phyloP scores from a whole-genome alignment of 2,888 invertebrate genomes.

The Ctena decussata region DNA sequence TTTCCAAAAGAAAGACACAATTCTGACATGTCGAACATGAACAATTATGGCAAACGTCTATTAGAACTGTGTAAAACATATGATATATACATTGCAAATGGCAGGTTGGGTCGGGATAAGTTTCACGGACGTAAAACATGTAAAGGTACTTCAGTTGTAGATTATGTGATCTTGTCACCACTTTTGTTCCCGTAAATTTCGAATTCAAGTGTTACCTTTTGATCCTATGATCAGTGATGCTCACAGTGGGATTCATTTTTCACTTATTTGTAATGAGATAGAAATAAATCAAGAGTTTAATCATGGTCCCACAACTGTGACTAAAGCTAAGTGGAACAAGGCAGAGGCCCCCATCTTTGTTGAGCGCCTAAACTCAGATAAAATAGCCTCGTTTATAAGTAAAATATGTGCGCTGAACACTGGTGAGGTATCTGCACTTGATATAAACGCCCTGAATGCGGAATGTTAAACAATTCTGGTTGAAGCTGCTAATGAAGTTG shows the following conservation, averaged over 20 bases:
- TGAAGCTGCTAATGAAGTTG: background rate
- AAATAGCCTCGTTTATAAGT: background rate
- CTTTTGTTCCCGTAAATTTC: background rate
- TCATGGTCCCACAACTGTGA: background rate
- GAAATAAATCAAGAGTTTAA: background rate
- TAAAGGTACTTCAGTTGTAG: background rate
- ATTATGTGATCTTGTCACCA: background rate
- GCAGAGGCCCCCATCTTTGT: background rate
- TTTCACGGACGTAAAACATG: background rate
- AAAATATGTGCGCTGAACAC: background rate
- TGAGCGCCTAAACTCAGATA: background rate
- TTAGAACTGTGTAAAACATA: background rate
- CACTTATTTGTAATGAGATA: background rate
- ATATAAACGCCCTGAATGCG: background rate
- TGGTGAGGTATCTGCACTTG: background rate
- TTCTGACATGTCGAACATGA: background rate
- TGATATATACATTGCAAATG: background rate
- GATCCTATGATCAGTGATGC: constrained; percentile 5
- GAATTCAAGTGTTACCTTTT: background rate
- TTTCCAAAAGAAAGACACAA: background rate
- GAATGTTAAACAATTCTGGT: background rate
- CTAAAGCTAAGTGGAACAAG: background rate
- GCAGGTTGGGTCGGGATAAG: background rate
- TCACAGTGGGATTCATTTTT: background rate
- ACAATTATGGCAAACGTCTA: background rate